Conservation (phyloP, 1,140 invertebrate species). For the Drosophila cardini region DNA sequence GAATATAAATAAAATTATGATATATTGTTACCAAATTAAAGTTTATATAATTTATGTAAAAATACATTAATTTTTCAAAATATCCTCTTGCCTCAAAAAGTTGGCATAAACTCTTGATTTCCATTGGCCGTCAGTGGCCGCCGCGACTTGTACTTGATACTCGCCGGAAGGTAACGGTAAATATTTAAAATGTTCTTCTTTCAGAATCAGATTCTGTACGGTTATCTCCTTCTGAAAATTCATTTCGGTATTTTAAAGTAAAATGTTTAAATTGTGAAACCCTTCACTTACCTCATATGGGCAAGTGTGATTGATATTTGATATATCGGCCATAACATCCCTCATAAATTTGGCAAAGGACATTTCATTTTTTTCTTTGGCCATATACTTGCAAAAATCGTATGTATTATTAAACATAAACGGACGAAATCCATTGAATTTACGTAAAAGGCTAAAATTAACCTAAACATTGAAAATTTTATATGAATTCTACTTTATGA, state of each 20-base stretch:
- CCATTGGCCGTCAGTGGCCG: conserved; percentile 38
- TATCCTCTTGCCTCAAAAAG: not conserved
- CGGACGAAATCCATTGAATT: conserved; percentile 38
- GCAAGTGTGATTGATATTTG: conserved; percentile 30
- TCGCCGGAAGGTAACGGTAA: conserved; percentile 38
- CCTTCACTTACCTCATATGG: conserved; percentile 10
- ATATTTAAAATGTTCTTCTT: conserved; percentile 1
- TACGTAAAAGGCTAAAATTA: conserved; percentile 21
- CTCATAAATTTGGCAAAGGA: not conserved
- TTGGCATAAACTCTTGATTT: conserved; percentile 16
- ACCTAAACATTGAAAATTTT: not conserved
- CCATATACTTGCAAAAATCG: conserved; percentile 40
- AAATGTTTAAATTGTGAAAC: not conserved
- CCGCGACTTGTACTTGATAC: conserved; percentile 44
- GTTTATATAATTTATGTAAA: too few species aligned
- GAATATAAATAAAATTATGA: too few species aligned
- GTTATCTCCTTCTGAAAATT: conserved; percentile 15
- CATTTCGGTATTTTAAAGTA: not conserved
- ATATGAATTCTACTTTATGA: not conserved
- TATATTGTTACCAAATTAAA: too few species aligned
- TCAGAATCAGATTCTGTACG: conserved; percentile 23
- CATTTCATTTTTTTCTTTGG: not conserved
- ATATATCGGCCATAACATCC: not conserved
- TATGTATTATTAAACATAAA: conserved; percentile 37
- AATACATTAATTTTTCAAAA: not conserved